Percentiles rank a stretch among this genome's conserved stretches.
phyloP scores from a whole-genome alignment of 1,140 invertebrate species.

The Phymorhynchus buccinoides region DNA sequence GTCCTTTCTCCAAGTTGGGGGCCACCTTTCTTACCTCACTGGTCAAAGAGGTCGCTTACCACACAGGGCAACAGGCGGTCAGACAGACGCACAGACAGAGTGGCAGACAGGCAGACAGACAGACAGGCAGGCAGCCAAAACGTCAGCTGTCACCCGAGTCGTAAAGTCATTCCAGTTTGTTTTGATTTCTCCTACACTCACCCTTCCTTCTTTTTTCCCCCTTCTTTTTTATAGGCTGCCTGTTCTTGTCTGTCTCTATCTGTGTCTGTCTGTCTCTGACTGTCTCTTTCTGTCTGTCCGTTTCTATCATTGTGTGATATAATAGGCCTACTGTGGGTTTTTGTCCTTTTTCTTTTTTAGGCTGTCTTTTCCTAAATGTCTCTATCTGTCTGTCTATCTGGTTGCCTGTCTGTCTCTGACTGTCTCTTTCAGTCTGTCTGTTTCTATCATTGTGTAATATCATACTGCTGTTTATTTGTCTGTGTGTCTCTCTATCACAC shows the following conservation, averaged over 20 bases:
- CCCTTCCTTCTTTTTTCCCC: not conserved
- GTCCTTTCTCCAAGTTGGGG: not conserved
- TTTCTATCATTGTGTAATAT: too few species aligned
- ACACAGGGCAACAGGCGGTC: slow-evolving; percentile 5
- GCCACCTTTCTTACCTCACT: not conserved
- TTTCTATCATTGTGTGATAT: too few species aligned
- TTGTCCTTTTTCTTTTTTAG: too few species aligned
- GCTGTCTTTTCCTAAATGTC: too few species aligned
- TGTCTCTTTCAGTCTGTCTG: not conserved
- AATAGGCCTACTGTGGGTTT: too few species aligned
- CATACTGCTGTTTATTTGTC: too few species aligned
- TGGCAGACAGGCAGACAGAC: not conserved
- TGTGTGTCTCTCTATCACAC: too few species aligned
- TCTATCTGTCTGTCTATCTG: too few species aligned
- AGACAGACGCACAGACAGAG: not conserved
- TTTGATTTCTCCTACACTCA: not conserved
- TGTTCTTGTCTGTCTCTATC: too few species aligned
- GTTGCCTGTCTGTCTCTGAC: too few species aligned
- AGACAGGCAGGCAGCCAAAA: not conserved
- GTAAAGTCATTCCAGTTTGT: not conserved
- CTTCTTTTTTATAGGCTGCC: not conserved
- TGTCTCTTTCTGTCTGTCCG: not conserved
- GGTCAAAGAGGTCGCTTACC: not conserved
- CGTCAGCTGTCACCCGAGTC: not conserved
- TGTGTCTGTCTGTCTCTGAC: too few species aligned